These are phyloP conservation scores for Upupa epops DNA, from an alignment of 2,113 vertebrate species.

Conservation along the genomic window DNA sequence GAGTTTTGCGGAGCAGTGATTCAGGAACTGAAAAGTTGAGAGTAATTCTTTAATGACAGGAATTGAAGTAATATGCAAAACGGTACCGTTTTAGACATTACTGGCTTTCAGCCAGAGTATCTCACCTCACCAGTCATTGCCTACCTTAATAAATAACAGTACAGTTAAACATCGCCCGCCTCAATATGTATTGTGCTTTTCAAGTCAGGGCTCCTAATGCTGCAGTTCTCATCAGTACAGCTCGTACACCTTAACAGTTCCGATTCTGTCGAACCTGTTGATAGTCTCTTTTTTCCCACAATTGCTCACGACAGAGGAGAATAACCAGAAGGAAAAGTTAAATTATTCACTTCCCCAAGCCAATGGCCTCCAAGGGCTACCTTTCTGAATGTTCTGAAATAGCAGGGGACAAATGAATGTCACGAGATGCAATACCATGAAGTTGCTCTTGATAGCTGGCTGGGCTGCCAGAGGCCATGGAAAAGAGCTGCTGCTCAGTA, in stretches of 20 bases:
- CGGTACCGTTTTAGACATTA: not conserved
- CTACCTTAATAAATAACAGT: not conserved
- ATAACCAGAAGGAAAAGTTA: not conserved
- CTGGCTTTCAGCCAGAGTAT: not conserved
- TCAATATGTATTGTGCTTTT: not conserved
- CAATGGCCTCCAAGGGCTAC: not conserved
- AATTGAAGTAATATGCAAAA: not conserved
- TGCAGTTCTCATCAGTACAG: not conserved
- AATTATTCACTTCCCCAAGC: not conserved
- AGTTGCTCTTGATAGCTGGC: not conserved
- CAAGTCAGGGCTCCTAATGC: not conserved
- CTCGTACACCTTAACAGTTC: not conserved
- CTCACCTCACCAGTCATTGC: not conserved
- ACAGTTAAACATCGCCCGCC: not conserved
- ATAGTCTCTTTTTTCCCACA: not conserved
- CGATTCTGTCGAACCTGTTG: not conserved
- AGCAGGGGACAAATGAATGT: not conserved
- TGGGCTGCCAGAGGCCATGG: not conserved
- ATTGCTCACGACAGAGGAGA: slow-evolving; percentile 4
- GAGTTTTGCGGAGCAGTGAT: not conserved
- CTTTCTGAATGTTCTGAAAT: slow-evolving; percentile 50
- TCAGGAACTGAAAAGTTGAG: not conserved
- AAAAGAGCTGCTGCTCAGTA: not conserved
- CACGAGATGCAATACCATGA: not conserved
- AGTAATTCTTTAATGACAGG: not conserved